These are phyloP conservation scores for Prenolepis imparis DNA, from an alignment of 2,888 invertebrate genomes.

Conservation along the genomic window DNA sequence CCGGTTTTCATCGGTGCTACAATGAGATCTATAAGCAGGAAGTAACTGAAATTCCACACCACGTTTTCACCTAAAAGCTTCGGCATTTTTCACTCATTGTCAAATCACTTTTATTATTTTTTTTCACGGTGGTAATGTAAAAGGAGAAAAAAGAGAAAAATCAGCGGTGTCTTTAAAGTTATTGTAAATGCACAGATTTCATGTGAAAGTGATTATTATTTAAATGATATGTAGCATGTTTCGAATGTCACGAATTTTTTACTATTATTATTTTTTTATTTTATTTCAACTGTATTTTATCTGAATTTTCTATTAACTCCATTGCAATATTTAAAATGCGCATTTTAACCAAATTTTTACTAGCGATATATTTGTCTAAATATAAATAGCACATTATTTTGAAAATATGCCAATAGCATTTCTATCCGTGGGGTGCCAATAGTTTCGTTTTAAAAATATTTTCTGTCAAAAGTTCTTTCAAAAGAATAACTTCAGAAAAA, in stretches of 20 bases:
- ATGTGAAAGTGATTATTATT: too few species aligned
- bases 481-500: not conserved
- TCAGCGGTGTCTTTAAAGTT: not conserved
- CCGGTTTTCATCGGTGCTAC: conserved; percentile 41
- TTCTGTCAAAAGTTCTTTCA: not conserved
- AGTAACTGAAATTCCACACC: conserved; percentile 80
- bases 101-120: conserved; percentile 12
- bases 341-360: not conserved
- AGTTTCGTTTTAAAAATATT: not conserved
- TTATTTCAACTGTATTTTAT: not conserved
- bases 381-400: not conserved
- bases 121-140: not conserved
- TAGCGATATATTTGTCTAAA: not conserved
- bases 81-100: conserved; percentile 23
- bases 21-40: conserved; percentile 73
- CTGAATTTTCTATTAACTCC: not conserved
- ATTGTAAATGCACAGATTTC: not conserved
- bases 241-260: not conserved
- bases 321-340: not conserved
- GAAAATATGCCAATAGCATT: not conserved
- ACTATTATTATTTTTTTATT: not conserved
- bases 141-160: not conserved
- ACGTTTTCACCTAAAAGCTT: conserved; percentile 64
- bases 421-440: not conserved
- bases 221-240: not conserved